Evolutionary conservation across 2,797 vertebrate genomes (phyloP), one percentile per base, ranked within the genome.

Genomic region (Tapirus indicus): DNA sequence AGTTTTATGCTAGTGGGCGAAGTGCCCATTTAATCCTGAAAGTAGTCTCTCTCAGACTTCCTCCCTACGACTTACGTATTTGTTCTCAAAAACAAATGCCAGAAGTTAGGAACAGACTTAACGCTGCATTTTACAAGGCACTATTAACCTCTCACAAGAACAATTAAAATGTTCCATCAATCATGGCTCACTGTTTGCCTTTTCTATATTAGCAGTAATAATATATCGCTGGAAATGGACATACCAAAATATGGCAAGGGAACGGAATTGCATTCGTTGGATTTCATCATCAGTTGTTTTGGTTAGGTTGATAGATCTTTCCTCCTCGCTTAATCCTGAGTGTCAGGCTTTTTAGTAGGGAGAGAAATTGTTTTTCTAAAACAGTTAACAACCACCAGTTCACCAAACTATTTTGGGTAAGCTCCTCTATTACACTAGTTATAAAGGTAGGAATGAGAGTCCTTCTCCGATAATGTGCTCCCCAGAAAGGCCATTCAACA

Each of bases 1-100:
- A 41, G 21, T 83, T 93, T 80, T 68, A n/a, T 58, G 49, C 44
- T 87, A 12, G 29, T 86, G 64, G 75, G 41, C 96, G 68, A 89
- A 95, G 96, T 54, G 52, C 74, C 80, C 84, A 88, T 84, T 88
- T 86, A 96, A 78, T 91, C 79, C 44, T 88, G 29, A 75, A 91
- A 95, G 80, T 75, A 41, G 20, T 97, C 96, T 95, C 94, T 97
- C 74, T 54, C 56, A 88, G 92, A 97, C 88, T 97, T 97, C 92
- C 94, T 97, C 91, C 71, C 60, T 84, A 68, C 49, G 69, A 74
- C 91, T 91, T 85, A 94, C 1, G 0, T 84, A 69, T 94, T 96
- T 96, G 93, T 97, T 98, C 95, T 94, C 49, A 94, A 95, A 98
- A 95, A 97, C 88, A 97, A 97, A 97, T 92, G 44, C 97, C 95